Percentiles rank a stretch among this genome's conserved stretches.
Conservation (phyloP, 2,888 invertebrate genomes). For the Chirona hameri region DNA sequence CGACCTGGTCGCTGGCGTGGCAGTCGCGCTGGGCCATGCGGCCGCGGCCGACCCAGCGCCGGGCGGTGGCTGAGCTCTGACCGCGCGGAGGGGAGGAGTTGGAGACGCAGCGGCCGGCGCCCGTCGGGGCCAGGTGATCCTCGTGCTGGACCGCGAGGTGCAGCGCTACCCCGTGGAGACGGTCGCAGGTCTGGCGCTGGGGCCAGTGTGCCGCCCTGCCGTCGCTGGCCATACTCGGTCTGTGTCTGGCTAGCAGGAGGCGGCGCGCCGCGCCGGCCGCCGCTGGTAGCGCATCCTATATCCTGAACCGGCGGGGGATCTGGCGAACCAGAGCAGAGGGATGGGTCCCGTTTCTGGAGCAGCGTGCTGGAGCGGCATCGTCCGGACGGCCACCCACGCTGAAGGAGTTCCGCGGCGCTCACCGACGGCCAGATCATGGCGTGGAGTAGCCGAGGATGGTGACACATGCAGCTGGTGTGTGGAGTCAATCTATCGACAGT, state of each 20-base stretch:
- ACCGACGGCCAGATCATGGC: constrained; percentile 60
- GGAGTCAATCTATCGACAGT: too few species aligned
- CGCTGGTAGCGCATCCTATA: constrained; percentile 48
- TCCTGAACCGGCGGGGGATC: constrained; percentile 66
- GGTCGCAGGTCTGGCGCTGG: constrained; percentile 59
- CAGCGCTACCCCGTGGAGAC: constrained; percentile 65
- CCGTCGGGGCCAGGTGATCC: constrained; percentile 38
- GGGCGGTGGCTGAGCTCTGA: not conserved
- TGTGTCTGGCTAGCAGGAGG: constrained; percentile 35
- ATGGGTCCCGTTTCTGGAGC: constrained; percentile 56
- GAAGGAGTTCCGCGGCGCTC: constrained; percentile 56
- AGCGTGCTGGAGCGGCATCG: constrained; percentile 60
- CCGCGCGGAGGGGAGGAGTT: constrained; percentile 1
- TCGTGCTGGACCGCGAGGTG: constrained; percentile 42
- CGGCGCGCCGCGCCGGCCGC: constrained; percentile 31
- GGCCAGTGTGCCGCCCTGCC: constrained; percentile 71
- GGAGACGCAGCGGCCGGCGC: not conserved
- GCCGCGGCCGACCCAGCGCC: not conserved
- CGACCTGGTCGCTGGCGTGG: constrained; percentile 42
- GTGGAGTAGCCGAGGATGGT: too few species aligned
- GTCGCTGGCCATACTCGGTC: constrained; percentile 52
- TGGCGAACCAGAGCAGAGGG: constrained; percentile 60
- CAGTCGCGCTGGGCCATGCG: constrained; percentile 35
- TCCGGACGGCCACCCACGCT: constrained; percentile 56
- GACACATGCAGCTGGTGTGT: too few species aligned